These are phyloP conservation scores for Crematogaster levior DNA, from an alignment of 2,888 invertebrate species.

Conservation along the genomic window DNA sequence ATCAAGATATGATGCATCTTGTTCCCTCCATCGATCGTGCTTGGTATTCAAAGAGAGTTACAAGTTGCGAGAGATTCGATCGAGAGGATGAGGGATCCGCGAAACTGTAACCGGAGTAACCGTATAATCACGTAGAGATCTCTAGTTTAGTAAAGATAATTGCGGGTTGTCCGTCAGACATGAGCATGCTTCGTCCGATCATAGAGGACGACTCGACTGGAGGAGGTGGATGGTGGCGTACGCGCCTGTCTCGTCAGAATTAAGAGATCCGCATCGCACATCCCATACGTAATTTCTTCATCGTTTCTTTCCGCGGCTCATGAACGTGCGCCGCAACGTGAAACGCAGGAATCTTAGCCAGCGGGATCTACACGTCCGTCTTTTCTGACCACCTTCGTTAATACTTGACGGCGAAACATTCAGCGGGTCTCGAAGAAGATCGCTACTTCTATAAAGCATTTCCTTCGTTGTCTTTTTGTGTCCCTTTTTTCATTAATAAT, in stretches of 20 bases:
- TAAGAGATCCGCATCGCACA: slow-evolving; percentile 80
- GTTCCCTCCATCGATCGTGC: slow-evolving; percentile 2
- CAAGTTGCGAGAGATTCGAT: slow-evolving; percentile 20
- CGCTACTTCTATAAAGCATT: not conserved
- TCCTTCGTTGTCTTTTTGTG: not conserved
- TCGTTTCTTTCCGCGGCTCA: slow-evolving; percentile 71
- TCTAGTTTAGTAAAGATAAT: slow-evolving; percentile 85
- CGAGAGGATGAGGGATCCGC: slow-evolving; percentile 64
- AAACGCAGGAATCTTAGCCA: slow-evolving; percentile 39
- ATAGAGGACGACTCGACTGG: slow-evolving; percentile 52
- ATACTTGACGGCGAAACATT: slow-evolving; percentile 37
- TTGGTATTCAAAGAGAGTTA: slow-evolving; percentile 41
- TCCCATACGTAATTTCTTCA: slow-evolving; percentile 82
- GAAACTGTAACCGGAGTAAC: slow-evolving; percentile 75
- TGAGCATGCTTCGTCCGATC: slow-evolving; percentile 56
- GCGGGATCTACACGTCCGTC: slow-evolving; percentile 35
- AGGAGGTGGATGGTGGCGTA: slow-evolving; percentile 56
- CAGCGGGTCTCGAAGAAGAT: not conserved
- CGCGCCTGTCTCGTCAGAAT: slow-evolving; percentile 82
- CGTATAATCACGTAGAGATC: slow-evolving; percentile 82
- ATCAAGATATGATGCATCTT: not conserved
- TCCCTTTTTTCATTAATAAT: slow-evolving; percentile 23
- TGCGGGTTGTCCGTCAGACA: slow-evolving; percentile 80
- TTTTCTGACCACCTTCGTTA: slow-evolving; percentile 39
- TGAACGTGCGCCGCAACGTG: slow-evolving; percentile 17